A percentile compares a stretch with the other conserved stretches of the same genome.
These are phyloP conservation scores for Hylaeus volcanicus DNA, from an alignment of 1,140 invertebrate species.

Conservation along the genomic window DNA sequence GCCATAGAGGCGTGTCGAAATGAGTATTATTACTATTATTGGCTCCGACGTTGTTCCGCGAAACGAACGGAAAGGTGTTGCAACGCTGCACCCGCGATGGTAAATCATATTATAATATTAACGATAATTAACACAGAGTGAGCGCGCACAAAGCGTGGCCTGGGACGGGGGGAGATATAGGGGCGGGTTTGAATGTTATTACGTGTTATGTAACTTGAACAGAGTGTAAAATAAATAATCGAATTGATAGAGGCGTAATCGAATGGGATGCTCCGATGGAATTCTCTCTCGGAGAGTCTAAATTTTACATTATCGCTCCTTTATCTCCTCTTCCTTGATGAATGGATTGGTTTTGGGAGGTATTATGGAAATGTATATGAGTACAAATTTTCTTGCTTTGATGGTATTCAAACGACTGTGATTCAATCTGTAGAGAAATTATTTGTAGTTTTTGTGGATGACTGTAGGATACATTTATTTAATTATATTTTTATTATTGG, in stretches of 20 bases:
- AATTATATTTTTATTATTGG: no score
- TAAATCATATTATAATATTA: conserved; percentile 16
- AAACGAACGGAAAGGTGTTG: conserved; percentile 14
- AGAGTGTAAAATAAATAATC: conserved; percentile 17
- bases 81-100: conserved; percentile 5
- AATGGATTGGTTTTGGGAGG: no score
- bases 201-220: not conserved
- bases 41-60: not conserved
- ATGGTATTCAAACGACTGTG: no score
- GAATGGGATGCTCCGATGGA: not conserved
- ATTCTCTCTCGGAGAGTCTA: no score
- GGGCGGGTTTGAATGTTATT: not conserved
- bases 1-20: not conserved
- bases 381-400: no score
- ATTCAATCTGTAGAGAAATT: no score
- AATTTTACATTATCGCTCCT: no score
- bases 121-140: conserved; percentile 7
- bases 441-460: no score
- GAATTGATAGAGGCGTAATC: not conserved
- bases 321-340: no score
- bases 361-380: no score
- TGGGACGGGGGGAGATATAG: not conserved
- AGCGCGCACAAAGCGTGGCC: not conserved
- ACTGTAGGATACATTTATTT: no score
- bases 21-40: not conserved